These are phyloP conservation scores for Osedax frankpressi DNA, from an alignment of 2,888 invertebrate genomes.

Conservation along the genomic window DNA sequence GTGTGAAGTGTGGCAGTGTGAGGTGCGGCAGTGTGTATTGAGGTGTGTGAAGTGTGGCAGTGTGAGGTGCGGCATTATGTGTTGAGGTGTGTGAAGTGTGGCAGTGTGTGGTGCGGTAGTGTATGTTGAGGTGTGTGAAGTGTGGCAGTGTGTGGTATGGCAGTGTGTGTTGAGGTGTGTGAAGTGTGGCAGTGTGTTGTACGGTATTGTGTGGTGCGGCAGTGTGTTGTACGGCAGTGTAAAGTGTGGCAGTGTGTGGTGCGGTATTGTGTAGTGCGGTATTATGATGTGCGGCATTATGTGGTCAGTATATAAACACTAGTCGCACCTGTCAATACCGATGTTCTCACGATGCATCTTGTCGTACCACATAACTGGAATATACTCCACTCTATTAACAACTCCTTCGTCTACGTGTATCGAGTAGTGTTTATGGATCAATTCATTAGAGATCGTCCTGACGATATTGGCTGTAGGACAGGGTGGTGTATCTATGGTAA, in stretches of 20 bases:
- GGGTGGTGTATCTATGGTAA: not conserved
- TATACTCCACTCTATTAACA: not conserved
- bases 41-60: not conserved
- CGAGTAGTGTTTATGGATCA: not conserved
- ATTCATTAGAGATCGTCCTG: not conserved
- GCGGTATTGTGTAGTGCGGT: not conserved
- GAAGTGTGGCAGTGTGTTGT: not conserved
- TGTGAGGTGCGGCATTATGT: not conserved
- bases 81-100: not conserved
- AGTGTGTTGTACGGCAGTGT: not conserved
- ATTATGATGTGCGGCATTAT: not conserved
- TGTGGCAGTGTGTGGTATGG: not conserved
- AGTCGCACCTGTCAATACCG: not conserved
- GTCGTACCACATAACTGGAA: not conserved
- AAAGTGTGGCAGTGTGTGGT: not conserved
- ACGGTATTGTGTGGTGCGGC: not conserved
- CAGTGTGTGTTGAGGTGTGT: not conserved
- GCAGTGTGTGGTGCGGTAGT: not conserved
- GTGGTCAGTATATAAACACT: not conserved
- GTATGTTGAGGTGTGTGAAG: not conserved
- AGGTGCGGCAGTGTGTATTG: not conserved
- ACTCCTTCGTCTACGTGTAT: not conserved
- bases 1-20: not conserved
- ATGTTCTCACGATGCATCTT: not conserved
- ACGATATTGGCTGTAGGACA: not conserved